These are phyloP conservation scores for Sebastolobus altivelis DNA, from an alignment of 2,797 vertebrate species.

Conservation along the genomic window DNA sequence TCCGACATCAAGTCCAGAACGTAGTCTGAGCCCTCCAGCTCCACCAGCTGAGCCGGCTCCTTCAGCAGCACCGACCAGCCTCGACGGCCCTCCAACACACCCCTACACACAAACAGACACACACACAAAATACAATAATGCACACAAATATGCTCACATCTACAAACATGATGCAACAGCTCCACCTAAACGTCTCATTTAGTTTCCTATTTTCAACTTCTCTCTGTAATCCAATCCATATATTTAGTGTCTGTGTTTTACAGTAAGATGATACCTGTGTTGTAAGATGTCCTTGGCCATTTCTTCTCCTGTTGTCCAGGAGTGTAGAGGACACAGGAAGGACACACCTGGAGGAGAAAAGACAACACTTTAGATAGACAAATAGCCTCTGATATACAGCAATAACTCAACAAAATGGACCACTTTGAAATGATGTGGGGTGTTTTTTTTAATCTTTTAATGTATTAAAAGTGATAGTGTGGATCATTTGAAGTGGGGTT, in stretches of 20 bases:
- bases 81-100: slow-evolving; percentile 86
- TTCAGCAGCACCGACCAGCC: slow-evolving; percentile 95
- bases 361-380: background rate
- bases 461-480: background rate
- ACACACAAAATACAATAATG: background rate
- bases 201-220: background rate
- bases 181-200: background rate
- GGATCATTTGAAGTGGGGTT: background rate
- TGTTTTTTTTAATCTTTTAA: background rate
- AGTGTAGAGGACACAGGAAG: slow-evolving; percentile 92
- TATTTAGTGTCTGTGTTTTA: background rate
- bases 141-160: background rate
- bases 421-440: background rate
- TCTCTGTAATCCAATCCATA: background rate
- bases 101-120: slow-evolving; percentile 78
- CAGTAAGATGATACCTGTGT: slow-evolving; percentile 86
- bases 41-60: slow-evolving; percentile 91
- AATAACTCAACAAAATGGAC: background rate
- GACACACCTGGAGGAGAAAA: slow-evolving; percentile 84
- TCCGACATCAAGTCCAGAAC: slow-evolving; percentile 94
- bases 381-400: background rate
- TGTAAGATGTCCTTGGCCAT: slow-evolving; percentile 91
- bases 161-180: background rate
- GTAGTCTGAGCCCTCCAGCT: slow-evolving; percentile 96
- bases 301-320: slow-evolving; percentile 95